Base-by-base conservation (phyloP, 1,140 invertebrate genomes). In the Zaprionus ghesquierei region DNA sequence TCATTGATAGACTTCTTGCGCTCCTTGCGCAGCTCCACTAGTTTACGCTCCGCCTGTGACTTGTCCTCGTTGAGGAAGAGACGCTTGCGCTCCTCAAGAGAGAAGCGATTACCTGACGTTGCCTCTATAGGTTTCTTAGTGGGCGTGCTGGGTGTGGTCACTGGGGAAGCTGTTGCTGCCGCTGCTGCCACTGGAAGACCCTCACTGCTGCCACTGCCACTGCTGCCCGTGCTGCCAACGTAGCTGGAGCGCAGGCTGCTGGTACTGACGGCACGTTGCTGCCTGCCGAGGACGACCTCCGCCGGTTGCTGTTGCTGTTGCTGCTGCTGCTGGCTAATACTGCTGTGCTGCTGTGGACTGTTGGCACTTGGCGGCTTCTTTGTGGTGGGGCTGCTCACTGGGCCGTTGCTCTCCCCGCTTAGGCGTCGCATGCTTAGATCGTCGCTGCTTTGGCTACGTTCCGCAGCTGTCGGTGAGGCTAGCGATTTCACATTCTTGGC, bases 401-500 rank as follows among this genome's bases (percentile, higher is more conserved):
- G 29, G 18, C 13, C 2, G 10, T 33, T 33, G 31, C 92, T 92
- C 49, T 94, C 93, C 33, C 92, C 92, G 53, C 93, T 94, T 62
- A 92, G 92, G 29, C 93, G 93, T 41, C 93, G 81, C 29, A 77
- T 61, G 44, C 71, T 81, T 13, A 91, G 71, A 58, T 91, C 90
- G 38, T 91, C 89, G 61, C 56, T 91, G 60, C 79, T 89, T 46
- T 79, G 78, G 23, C 74, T 89, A 12, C 79, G 53, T 20, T 89
- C 90, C 12, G 69, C 66, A 25, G 77, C 29, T 13, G 77, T 77
- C 25, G 77, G 27, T n/a, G 77, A 77, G 3, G 29, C n/a, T 0
- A 31, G 18, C 0, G 74, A 20, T 56, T 93, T 93, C 0, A 81
- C 60, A 75, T 91, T 92, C 69, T 94, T 94, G 18, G 94, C 93